phyloP scores from a whole-genome alignment of 1,140 invertebrate genomes.

The Solenopsis fugax region DNA sequence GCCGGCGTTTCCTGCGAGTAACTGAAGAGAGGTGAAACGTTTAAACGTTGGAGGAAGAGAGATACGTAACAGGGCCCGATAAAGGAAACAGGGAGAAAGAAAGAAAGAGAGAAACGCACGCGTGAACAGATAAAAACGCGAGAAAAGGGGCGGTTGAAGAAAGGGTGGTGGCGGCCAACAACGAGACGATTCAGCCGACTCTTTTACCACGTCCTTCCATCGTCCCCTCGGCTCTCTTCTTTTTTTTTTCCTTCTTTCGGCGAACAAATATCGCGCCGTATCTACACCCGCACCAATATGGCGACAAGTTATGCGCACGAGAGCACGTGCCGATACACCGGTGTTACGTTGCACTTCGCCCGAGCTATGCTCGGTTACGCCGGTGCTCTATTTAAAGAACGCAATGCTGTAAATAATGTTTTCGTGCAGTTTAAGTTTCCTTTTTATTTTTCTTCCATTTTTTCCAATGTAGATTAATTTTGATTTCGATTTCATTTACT shows the following conservation, averaged over 20 bases:
- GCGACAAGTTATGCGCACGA: constrained; percentile 72
- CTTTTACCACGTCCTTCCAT: constrained; percentile 53
- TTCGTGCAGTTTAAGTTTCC: neutral
- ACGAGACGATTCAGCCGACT: constrained; percentile 75
- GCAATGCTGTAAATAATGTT: neutral
- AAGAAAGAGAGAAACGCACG: constrained; percentile 34
- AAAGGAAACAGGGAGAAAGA: constrained; percentile 22
- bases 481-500: too few species aligned
- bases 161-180: constrained; percentile 54
- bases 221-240: constrained; percentile 29
- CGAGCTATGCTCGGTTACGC: constrained; percentile 11
- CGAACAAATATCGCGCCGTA: constrained; percentile 75
- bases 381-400: constrained; percentile 35
- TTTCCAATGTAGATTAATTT: too few species aligned
- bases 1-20: constrained; percentile 68
- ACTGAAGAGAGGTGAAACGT: neutral
- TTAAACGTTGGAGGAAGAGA: constrained; percentile 2
- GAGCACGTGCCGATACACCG: constrained; percentile 71
- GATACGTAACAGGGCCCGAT: neutral
- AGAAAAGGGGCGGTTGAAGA: neutral
- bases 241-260: constrained; percentile 45
- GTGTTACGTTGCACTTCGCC: constrained; percentile 52
- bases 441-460: neutral
- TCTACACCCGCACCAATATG: constrained; percentile 72
- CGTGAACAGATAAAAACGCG: constrained; percentile 53